Percentiles rank a stretch among this genome's conserved stretches.
These are phyloP conservation scores for Limnothrissa miodon DNA, from an alignment of 2,113 vertebrate genomes.

Conservation along the genomic window DNA sequence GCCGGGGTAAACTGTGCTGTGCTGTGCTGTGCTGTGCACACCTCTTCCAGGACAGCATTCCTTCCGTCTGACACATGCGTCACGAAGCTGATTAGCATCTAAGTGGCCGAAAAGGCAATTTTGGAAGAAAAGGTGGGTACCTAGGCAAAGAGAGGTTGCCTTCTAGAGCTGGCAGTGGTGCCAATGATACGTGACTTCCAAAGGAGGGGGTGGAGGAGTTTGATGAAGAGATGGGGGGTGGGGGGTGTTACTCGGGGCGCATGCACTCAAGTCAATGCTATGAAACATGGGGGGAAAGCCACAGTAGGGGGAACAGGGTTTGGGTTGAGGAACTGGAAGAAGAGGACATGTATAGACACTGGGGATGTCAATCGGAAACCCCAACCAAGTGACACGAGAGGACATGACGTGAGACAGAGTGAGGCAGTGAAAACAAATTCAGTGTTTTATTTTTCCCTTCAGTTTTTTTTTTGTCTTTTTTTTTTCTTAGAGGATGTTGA, in stretches of 20 bases:
- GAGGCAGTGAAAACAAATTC: not conserved
- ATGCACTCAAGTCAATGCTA: not conserved
- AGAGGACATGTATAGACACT: not conserved
- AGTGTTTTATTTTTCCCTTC: not conserved
- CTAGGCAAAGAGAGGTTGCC: constrained; percentile 25
- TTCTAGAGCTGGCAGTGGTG: not conserved
- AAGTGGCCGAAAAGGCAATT: constrained; percentile 71
- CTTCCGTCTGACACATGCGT: constrained; percentile 91
- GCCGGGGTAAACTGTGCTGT: not conserved
- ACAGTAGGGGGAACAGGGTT: not conserved
- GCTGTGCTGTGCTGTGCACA: constrained; percentile 56
- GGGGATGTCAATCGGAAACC: not conserved
- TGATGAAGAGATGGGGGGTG: not conserved
- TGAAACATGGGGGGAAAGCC: not conserved
- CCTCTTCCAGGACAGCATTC: constrained; percentile 94
- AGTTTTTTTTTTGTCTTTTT: not conserved
- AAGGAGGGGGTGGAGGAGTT: not conserved
- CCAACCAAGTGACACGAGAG: not conserved
- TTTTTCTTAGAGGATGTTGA: constrained; percentile 25
- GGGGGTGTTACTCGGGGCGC: too few species aligned
- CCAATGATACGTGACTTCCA: constrained; percentile 8
- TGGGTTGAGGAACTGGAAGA: not conserved
- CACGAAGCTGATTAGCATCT: constrained; percentile 84
- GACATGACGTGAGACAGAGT: not conserved
- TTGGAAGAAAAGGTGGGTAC: constrained; percentile 36